Percentiles rank a stretch among this genome's conserved stretches.
Evolutionary conservation across 2,888 invertebrate genomes (phyloP).

Genomic region (Neoaliturus tenellus): DNA sequence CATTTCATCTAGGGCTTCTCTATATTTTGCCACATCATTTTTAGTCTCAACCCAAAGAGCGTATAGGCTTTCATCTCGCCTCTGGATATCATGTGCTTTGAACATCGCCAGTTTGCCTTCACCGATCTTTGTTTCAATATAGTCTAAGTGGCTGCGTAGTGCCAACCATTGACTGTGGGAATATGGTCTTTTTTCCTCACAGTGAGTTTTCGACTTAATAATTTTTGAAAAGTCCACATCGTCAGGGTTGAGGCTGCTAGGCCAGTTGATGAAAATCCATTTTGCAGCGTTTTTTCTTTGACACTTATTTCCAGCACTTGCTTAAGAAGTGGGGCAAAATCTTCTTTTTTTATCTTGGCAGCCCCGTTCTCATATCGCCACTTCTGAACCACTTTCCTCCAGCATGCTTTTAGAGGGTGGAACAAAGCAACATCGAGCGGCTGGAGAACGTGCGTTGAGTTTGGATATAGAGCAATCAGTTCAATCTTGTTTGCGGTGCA

Average conservation of each 20-base stretch:
- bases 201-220: neutral
- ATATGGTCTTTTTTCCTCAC: neutral
- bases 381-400: constrained; percentile 45
- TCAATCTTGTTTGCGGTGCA: constrained; percentile 49
- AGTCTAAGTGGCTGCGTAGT: constrained; percentile 3
- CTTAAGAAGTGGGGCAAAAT: constrained; percentile 43
- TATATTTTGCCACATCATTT: neutral
- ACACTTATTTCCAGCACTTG: constrained; percentile 19
- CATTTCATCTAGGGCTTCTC: constrained; percentile 21
- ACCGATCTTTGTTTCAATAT: constrained; percentile 30
- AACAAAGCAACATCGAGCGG: constrained; percentile 60
- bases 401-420: constrained; percentile 53
- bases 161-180: constrained; percentile 26
- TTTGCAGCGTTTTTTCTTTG: constrained; percentile 27
- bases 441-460: constrained; percentile 59
- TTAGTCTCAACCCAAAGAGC: neutral
- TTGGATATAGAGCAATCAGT: constrained; percentile 55
- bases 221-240: constrained; percentile 31
- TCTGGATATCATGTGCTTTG: neutral
- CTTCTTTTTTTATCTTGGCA: constrained; percentile 23
- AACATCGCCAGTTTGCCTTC: constrained; percentile 6
- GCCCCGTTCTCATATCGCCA: constrained; percentile 37
- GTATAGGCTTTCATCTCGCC: neutral
- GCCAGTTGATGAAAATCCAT: constrained; percentile 24
- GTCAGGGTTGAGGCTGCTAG: neutral